These are phyloP conservation scores for Cerceris ruficornis DNA, from an alignment of 2,888 invertebrate genomes.

Conservation along the genomic window DNA sequence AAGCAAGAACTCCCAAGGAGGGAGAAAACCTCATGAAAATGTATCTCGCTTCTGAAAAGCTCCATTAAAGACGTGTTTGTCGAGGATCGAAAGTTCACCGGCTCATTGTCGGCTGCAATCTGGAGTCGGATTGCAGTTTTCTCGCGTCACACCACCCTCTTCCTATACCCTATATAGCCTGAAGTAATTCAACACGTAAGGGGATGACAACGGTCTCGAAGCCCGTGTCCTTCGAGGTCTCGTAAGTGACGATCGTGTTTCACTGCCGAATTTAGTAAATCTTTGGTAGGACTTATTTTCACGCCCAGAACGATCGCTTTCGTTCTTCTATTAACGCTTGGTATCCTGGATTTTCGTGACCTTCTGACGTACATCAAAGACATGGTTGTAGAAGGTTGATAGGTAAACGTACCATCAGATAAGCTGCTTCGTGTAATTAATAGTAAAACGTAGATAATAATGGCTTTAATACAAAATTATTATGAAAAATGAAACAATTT, in stretches of 20 bases:
- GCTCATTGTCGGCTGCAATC: constrained; percentile 76
- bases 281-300: constrained; percentile 9
- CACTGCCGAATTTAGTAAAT: constrained; percentile 64
- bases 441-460: no score
- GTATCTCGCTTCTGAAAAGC: constrained; percentile 38
- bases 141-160: constrained; percentile 61
- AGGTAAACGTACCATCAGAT: no score
- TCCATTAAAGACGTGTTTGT: constrained; percentile 67
- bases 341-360: constrained; percentile 19
- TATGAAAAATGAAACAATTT: no score
- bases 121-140: constrained; percentile 77
- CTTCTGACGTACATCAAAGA: no score
- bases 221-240: constrained; percentile 68
- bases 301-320: constrained; percentile 20
- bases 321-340: constrained; percentile 16
- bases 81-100: constrained; percentile 77
- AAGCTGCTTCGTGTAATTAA: no score
- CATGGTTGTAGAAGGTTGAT: no score
- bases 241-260: constrained; percentile 76
- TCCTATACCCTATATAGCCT: constrained; percentile 62
- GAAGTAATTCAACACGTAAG: constrained; percentile 79
- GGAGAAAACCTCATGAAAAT: constrained; percentile 7
- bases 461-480: no score
- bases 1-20: neutral
- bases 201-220: constrained; percentile 74